Evolutionary conservation across 2,113 vertebrate genomes (phyloP).

Genomic region (Perca schrenkii): DNA sequence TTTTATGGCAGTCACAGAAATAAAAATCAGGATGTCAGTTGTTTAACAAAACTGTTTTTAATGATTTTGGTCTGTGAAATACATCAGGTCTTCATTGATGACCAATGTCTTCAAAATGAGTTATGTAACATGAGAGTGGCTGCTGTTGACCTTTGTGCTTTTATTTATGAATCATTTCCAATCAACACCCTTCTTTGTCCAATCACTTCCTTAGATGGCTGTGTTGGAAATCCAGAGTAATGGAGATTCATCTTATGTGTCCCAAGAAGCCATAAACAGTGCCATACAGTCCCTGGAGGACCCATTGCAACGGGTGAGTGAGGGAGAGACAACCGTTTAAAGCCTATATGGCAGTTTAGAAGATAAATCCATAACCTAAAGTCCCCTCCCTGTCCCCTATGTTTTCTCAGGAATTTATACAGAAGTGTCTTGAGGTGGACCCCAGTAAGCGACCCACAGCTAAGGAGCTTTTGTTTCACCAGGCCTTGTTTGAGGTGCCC

Average conservation of each 20-base stretch:
- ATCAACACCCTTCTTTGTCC: not conserved
- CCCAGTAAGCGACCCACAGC: slow-evolving; percentile 92
- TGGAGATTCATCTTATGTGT: slow-evolving; percentile 96
- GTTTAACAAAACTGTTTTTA: not conserved
- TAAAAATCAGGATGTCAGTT: not conserved
- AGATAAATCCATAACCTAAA: not conserved
- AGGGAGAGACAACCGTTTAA: not conserved
- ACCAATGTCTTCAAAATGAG: not conserved
- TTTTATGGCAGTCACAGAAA: not conserved
- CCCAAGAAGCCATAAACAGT: slow-evolving; percentile 98
- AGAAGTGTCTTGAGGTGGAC: slow-evolving; percentile 96
- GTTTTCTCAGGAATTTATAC: slow-evolving; percentile 93
- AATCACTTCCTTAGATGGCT: slow-evolving; percentile 89
- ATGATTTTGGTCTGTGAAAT: not conserved
- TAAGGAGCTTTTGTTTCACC: slow-evolving; percentile 95
- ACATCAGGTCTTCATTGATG: not conserved
- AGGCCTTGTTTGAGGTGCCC: slow-evolving; percentile 96
- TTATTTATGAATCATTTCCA: not conserved
- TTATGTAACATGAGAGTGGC: not conserved
- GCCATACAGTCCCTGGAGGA: slow-evolving; percentile 98
- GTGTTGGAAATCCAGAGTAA: slow-evolving; percentile 99
- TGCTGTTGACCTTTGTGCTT: slow-evolving; percentile 10
- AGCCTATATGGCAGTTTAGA: not conserved
- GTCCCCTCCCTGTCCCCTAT: accelerated
- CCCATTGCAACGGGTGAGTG: slow-evolving; percentile 93